Base-by-base conservation (phyloP, 2,888 invertebrate genomes). In the Unio delphinus region DNA sequence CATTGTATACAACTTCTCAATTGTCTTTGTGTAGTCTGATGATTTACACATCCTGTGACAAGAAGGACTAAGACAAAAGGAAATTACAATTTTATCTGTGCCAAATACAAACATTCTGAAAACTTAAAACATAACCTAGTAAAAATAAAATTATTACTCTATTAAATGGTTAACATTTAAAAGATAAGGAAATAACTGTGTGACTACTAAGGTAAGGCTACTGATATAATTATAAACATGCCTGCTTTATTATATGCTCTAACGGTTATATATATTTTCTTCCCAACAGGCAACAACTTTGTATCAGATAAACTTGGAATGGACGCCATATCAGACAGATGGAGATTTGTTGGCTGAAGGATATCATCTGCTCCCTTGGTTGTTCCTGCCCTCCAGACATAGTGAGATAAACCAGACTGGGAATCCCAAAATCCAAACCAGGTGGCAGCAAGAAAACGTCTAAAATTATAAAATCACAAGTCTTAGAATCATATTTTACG, bases 191-290 rank as follows among this genome's bases (percentile, higher is more conserved):
- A 34, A 34, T 34, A 34, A 34, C 1, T 34, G 34, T 34, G 8
- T 34, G 34, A 34, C 34, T 34, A 34, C 34, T 34, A 7, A 34
- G 8, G 34, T 0, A 34, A 8, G 34, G 34, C 34, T 34, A 34
- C 8, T 1, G 8, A 34, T 34, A 34, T 34, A 8, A 34, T 1
- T 7, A 8, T 34, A 1, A 4, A 63, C 45, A 65, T 65, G 77
- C 80, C 80, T 72, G 79, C 80, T 66, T 72, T 72, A 67, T 79
- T 77, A 58, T 69, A 74, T 26, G 79, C 78, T 30, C 70, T 70
- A 30, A 80, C 60, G 17, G 77, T 78, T 28, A 70, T 63, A 68
- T 79, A 79, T 23, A 80, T 69, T 17, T 61, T 59, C 26, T 56
- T 60, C 20, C 68, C 72, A 20, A 65, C 55, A 23, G 80, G 78